These are phyloP conservation scores for Acrocephalus kingi DNA, from an alignment of 2,113 vertebrate species.

Conservation along the genomic window DNA sequence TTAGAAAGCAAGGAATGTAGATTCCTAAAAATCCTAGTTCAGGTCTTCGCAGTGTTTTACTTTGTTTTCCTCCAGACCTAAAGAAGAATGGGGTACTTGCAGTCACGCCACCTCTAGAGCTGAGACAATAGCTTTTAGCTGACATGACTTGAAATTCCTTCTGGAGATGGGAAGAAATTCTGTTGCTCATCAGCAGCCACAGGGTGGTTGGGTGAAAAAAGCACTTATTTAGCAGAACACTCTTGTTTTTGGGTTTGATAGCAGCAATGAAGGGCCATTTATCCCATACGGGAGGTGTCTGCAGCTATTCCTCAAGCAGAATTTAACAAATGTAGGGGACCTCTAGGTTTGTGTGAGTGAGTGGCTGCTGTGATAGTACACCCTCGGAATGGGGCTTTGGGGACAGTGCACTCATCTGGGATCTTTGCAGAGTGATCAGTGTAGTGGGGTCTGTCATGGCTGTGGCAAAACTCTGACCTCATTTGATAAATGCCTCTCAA, in stretches of 20 bases:
- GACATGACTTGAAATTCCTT: neutral
- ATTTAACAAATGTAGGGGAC: neutral
- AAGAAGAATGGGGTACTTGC: accelerated
- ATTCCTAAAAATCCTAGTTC: neutral
- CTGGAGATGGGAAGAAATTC: neutral
- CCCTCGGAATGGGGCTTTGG: neutral
- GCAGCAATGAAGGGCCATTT: accelerated
- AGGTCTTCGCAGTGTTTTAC: neutral
- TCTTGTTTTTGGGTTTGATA: accelerated
- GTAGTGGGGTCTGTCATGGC: neutral
- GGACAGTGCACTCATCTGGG: neutral
- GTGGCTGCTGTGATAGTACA: neutral
- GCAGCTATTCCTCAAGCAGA: too few relatives aligned
- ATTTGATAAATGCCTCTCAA: neutral
- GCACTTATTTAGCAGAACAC: neutral
- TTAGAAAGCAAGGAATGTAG: neutral
- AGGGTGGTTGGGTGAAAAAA: neutral
- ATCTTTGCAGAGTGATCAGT: neutral
- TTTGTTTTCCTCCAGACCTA: neutral
- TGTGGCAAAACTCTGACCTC: neutral
- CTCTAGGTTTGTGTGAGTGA: neutral
- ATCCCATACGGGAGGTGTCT: accelerated
- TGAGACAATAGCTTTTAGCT: neutral
- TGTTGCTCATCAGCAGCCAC: neutral
- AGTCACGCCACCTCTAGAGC: neutral